phyloP scores from a whole-genome alignment of 2,888 invertebrate genomes.

The Aradus depressus region DNA sequence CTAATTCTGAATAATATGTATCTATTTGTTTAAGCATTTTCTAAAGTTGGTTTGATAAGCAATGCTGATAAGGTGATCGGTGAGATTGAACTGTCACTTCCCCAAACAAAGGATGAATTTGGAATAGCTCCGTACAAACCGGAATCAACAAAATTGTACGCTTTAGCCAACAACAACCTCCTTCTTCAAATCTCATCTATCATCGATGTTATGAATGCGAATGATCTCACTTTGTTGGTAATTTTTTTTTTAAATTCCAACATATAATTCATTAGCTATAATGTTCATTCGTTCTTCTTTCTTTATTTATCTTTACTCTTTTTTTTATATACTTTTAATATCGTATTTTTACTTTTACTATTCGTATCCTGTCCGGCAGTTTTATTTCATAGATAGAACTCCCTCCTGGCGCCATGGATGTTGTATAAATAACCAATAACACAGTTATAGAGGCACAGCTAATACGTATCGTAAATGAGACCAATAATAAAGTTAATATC shows the following conservation, averaged over 20 bases:
- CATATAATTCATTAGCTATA: no score
- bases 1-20: background rate
- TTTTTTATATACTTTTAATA: no score
- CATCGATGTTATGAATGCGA: constrained; percentile 12
- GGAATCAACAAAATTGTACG: constrained; percentile 6
- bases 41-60: background rate
- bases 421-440: no score
- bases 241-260: constrained; percentile 6
- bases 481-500: no score
- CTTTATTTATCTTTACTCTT: no score
- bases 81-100: background rate
- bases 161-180: constrained; percentile 2
- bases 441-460: no score
- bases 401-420: no score
- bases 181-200: constrained; percentile 14
- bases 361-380: no score
- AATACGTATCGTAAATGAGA: no score
- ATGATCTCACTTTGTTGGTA: constrained; percentile 18
- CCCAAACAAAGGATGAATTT: background rate
- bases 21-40: constrained; percentile 1
- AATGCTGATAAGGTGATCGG: constrained; percentile 1
- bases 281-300: no score
- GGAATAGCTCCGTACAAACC: background rate
- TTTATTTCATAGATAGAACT: no score
- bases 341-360: no score